Percentiles rank a stretch among this genome's conserved stretches.
These are phyloP conservation scores for Meda fulgida DNA, from an alignment of 2,797 vertebrate species.

Conservation along the genomic window DNA sequence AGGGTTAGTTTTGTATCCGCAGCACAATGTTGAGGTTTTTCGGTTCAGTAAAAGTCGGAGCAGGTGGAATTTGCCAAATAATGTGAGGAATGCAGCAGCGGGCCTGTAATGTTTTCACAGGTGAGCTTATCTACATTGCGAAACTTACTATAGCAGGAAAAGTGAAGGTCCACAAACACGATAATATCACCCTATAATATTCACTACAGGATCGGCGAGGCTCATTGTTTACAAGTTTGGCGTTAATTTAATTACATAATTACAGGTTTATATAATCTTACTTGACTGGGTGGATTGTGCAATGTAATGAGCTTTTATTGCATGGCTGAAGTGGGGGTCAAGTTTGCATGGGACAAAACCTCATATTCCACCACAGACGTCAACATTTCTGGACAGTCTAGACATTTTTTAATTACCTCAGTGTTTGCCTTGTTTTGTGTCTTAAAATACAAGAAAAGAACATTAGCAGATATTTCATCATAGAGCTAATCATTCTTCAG, in stretches of 20 bases:
- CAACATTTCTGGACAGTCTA: neutral
- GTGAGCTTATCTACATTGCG: constrained; percentile 30
- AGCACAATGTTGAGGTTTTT: neutral
- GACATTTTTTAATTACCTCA: neutral
- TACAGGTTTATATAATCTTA: constrained; percentile 31
- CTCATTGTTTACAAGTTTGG: neutral
- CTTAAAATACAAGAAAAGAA: neutral
- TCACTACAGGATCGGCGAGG: neutral
- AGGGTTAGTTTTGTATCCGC: neutral
- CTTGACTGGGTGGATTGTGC: neutral
- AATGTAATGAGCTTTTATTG: constrained; percentile 29
- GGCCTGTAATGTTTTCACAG: constrained; percentile 37
- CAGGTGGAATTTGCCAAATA: constrained; percentile 9
- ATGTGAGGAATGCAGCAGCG: constrained; percentile 30
- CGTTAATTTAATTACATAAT: constrained; percentile 8
- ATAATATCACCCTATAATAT: neutral
- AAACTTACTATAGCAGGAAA: neutral
- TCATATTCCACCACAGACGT: neutral
- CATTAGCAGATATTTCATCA: neutral
- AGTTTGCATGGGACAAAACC: constrained; percentile 19
- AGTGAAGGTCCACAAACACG: neutral
- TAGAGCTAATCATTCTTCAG: neutral
- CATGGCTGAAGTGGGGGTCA: constrained; percentile 1
- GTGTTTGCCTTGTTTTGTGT: neutral
- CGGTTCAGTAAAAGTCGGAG: neutral